A percentile compares a stretch with the other conserved stretches of the same genome.
These are phyloP conservation scores for Lampropteryx suffumata DNA, from an alignment of 2,888 invertebrate species.

Conservation along the genomic window DNA sequence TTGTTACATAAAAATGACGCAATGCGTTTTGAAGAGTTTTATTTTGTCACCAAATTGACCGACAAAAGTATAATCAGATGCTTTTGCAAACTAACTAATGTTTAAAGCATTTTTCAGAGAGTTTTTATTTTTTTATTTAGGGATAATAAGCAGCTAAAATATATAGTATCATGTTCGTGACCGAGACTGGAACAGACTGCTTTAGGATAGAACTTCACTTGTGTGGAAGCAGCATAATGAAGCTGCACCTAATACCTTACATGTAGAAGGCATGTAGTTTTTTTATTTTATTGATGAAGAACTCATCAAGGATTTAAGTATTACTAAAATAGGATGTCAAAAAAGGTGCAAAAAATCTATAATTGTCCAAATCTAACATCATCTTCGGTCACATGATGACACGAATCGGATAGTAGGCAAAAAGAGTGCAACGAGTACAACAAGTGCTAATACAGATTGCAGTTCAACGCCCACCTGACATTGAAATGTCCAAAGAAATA, in stretches of 20 bases:
- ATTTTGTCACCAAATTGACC: conserved; percentile 42
- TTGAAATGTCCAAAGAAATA: conserved; percentile 43
- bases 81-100: too few relatives aligned
- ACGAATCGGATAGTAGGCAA: conserved; percentile 31
- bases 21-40: conserved; percentile 46
- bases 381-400: conserved; percentile 25
- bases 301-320: neutral
- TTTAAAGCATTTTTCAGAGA: too few relatives aligned
- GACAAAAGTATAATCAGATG: conserved; percentile 23
- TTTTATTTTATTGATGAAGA: too few relatives aligned
- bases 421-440: conserved; percentile 49
- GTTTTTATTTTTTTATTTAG: too few relatives aligned
- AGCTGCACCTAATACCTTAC: too few relatives aligned
- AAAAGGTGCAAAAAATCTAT: conserved; percentile 6
- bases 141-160: too few relatives aligned
- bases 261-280: too few relatives aligned
- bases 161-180: too few relatives aligned
- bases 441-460: conserved; percentile 44
- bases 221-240: too few relatives aligned
- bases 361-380: conserved; percentile 2
- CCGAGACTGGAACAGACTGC: too few relatives aligned
- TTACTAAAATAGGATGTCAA: conserved; percentile 14
- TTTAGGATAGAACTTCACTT: too few relatives aligned
- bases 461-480: conserved; percentile 54
- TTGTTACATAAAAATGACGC: conserved; percentile 39